These are phyloP conservation scores for Lacanobia oleracea DNA, from an alignment of 2,888 invertebrate genomes.

Conservation along the genomic window DNA sequence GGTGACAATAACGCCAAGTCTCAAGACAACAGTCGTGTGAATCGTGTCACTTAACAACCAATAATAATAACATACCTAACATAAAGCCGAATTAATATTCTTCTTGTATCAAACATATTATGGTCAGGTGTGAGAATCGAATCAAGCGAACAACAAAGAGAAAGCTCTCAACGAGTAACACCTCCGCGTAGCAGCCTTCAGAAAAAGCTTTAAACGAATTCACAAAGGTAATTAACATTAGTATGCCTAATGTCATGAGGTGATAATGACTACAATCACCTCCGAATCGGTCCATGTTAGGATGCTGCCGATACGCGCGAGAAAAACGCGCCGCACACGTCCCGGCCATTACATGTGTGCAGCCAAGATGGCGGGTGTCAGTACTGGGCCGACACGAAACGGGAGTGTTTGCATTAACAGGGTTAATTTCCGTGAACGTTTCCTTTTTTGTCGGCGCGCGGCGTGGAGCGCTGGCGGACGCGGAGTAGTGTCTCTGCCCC, in stretches of 20 bases:
- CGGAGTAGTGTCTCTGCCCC: too few species aligned
- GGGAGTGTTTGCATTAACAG: conserved; percentile 58
- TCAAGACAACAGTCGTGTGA: conserved; percentile 2
- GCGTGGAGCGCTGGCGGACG: neutral
- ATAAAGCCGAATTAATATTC: neutral
- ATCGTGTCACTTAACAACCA: conserved; percentile 10
- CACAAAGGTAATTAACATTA: conserved; percentile 43
- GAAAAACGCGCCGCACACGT: conserved; percentile 56
- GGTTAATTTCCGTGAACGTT: conserved; percentile 60
- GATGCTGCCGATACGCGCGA: conserved; percentile 43
- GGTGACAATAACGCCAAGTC: conserved; percentile 1
- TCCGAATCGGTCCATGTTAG: conserved; percentile 48
- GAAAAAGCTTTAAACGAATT: conserved; percentile 40
- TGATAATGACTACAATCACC: conserved; percentile 54
- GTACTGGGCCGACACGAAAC: conserved; percentile 48
- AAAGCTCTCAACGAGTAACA: conserved; percentile 10
- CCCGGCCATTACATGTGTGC: conserved; percentile 49
- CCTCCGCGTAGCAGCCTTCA: neutral
- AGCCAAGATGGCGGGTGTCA: conserved; percentile 57
- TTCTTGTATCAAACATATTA: conserved; percentile 2
- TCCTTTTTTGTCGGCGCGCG: conserved; percentile 32
- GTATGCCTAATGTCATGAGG: conserved; percentile 54
- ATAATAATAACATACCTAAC: neutral
- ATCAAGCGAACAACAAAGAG: neutral
- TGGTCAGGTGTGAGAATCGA: conserved; percentile 20